Evolutionary conservation across 2,888 invertebrate genomes (phyloP).

Genomic region (Drosophila mulleri): DNA sequence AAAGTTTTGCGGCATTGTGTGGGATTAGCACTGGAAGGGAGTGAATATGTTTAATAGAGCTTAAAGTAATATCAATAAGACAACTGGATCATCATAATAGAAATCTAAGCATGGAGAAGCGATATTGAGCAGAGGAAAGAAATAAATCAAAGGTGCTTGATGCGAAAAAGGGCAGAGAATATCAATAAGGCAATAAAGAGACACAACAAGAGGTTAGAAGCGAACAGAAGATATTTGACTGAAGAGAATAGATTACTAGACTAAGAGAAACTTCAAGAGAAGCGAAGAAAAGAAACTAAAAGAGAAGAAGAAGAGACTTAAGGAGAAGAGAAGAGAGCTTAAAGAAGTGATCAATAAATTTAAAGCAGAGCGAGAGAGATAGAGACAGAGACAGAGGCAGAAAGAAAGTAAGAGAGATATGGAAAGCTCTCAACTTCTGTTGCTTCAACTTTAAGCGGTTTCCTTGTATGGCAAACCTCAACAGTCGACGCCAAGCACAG

Average conservation of each 20-base stretch:
- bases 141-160: neutral
- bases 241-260: neutral
- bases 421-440: neutral
- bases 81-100: neutral
- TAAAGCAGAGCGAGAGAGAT: neutral
- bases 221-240: neutral
- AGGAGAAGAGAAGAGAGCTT: too few species aligned
- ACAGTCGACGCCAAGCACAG: constrained; percentile 29
- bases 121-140: neutral
- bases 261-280: neutral
- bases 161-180: neutral
- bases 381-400: too few species aligned
- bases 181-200: neutral
- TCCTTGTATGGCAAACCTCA: constrained; percentile 7
- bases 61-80: constrained; percentile 19
- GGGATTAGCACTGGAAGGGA: constrained; percentile 15
- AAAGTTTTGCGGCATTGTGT: constrained; percentile 43
- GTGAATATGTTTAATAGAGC: constrained; percentile 9
- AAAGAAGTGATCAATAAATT: neutral
- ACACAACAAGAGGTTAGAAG: neutral
- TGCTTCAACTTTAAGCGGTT: constrained; percentile 31
- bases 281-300: neutral
- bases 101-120: neutral
- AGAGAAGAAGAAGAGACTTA: neutral
- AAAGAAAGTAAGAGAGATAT: neutral